A percentile compares a stretch with the other conserved stretches of the same genome.
phyloP scores from a whole-genome alignment of 2,888 invertebrate genomes.

The Rhamnusium bicolor region DNA sequence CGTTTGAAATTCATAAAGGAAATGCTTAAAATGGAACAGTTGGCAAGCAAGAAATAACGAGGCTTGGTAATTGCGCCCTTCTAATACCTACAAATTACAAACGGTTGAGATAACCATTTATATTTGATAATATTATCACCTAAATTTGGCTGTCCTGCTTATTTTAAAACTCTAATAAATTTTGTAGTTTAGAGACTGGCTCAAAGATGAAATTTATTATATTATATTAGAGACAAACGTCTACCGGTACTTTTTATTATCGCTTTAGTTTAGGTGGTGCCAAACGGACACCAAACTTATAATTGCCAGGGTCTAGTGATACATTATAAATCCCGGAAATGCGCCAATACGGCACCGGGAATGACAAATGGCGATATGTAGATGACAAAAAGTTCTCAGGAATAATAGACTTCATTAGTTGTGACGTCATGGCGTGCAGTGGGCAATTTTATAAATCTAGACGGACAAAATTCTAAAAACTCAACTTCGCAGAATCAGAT shows the following conservation, averaged over 20 bases:
- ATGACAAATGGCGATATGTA: too few relatives aligned
- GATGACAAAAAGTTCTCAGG: too few relatives aligned
- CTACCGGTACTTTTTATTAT: background rate
- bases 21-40: slow-evolving; percentile 2
- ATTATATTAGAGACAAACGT: background rate
- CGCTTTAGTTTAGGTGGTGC: too few relatives aligned
- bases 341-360: too few relatives aligned
- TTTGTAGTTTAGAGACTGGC: background rate
- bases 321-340: too few relatives aligned
- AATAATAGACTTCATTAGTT: too few relatives aligned
- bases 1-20: slow-evolving; percentile 11
- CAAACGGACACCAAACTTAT: too few relatives aligned
- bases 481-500: too few relatives aligned
- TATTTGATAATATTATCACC: slow-evolving; percentile 8
- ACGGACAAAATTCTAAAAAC: too few relatives aligned
- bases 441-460: too few relatives aligned
- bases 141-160: background rate
- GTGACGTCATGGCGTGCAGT: too few relatives aligned
- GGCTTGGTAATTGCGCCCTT: background rate
- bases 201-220: background rate
- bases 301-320: too few relatives aligned
- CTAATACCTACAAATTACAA: slow-evolving; percentile 5
- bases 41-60: slow-evolving; percentile 10
- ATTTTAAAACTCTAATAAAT: slow-evolving; percentile 6
- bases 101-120: slow-evolving; percentile 1